A percentile compares a stretch with the other conserved stretches of the same genome.
These are phyloP conservation scores for Endotricha flammealis DNA, from an alignment of 2,888 invertebrate genomes.

Conservation along the genomic window DNA sequence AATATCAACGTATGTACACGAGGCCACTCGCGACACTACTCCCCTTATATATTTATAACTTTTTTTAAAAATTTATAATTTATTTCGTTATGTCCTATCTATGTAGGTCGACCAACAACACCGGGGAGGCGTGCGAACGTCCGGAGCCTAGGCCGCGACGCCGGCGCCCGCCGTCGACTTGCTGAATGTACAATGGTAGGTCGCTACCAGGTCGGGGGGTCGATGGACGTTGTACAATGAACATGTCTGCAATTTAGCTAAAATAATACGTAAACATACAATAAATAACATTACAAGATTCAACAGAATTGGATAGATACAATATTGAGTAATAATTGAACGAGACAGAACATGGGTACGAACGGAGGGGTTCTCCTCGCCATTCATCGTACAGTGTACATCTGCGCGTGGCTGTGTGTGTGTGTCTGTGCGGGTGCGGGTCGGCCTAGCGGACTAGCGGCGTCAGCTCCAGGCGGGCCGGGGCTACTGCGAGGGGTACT, in stretches of 20 bases:
- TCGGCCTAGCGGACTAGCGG: neutral
- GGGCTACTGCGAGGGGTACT: conserved; percentile 91
- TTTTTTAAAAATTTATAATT: conserved; percentile 72
- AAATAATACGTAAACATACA: too few relatives aligned
- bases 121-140: conserved; percentile 24
- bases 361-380: too few relatives aligned
- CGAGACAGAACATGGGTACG: too few relatives aligned
- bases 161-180: neutral
- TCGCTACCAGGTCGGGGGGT: too few relatives aligned
- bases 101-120: conserved; percentile 58
- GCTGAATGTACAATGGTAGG: too few relatives aligned
- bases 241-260: too few relatives aligned
- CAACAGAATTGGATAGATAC: too few relatives aligned
- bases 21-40: conserved; percentile 60
- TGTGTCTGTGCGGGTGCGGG: neutral
- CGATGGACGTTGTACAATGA: too few relatives aligned
- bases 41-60: conserved; percentile 62
- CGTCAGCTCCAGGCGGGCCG: conserved; percentile 4
- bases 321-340: too few relatives aligned
- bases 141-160: neutral
- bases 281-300: too few relatives aligned
- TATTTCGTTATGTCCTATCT: conserved; percentile 76
- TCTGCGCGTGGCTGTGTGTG: too few relatives aligned
- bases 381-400: too few relatives aligned
- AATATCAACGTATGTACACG: conserved; percentile 75